A percentile compares a stretch with the other conserved stretches of the same genome.
phyloP scores from a whole-genome alignment of 2,113 vertebrate genomes.

The Xiphias gladius region DNA sequence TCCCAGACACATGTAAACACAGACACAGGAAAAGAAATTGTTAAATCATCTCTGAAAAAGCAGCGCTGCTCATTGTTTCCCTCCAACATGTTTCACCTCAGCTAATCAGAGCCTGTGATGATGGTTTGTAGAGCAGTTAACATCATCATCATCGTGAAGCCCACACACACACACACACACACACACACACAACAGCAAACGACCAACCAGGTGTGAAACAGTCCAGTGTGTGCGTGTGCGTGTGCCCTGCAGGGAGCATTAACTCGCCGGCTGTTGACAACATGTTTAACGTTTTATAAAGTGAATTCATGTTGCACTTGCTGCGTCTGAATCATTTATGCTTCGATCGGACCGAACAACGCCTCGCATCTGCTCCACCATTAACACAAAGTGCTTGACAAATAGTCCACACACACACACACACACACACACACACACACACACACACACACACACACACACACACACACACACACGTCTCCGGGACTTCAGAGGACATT shows the following conservation, averaged over 20 bases:
- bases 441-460: not conserved
- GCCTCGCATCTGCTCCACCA: not conserved
- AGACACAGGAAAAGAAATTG: no score
- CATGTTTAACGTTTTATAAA: slow-evolving; percentile 60
- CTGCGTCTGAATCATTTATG: slow-evolving; percentile 55
- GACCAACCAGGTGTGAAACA: not conserved
- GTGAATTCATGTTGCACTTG: slow-evolving; percentile 24
- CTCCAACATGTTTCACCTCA: no score
- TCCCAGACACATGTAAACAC: no score
- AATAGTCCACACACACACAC: not conserved
- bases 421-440: slow-evolving; percentile 19
- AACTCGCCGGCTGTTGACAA: slow-evolving; percentile 21
- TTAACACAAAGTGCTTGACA: slow-evolving; percentile 25
- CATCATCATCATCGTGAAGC: not conserved
- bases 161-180: not conserved
- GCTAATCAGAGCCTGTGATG: no score
- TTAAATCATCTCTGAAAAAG: no score
- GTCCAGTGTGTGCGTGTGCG: not conserved
- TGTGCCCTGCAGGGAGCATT: slow-evolving; percentile 1
- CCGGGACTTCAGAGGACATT: no score
- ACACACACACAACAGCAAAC: not conserved
- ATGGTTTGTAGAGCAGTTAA: not conserved
- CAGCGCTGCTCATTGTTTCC: no score
- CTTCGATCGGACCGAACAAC: slow-evolving; percentile 7
- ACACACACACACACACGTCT: no score